Evolutionary conservation across 2,113 vertebrate genomes (phyloP).

Genomic region (Carassius auratus): DNA sequence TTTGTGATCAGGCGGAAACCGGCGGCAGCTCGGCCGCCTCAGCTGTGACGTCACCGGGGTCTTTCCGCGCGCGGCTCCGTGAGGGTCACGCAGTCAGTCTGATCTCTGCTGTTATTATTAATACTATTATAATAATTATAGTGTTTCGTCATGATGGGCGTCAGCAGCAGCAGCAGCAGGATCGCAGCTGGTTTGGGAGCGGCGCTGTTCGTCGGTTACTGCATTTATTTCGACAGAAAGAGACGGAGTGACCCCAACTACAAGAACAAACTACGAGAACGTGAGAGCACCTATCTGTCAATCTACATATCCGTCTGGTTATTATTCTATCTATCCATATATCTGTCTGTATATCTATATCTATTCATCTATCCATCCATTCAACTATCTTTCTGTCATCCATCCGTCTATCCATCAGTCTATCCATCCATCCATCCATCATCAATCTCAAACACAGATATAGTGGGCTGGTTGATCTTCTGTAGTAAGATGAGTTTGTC

Average conservation of each 20-base stretch:
- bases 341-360: not conserved
- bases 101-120: not conserved
- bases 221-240: slow-evolving; percentile 93
- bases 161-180: slow-evolving; percentile 79
- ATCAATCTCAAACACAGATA: too few relatives aligned
- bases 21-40: not conserved
- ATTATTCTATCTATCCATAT: too few relatives aligned
- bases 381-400: not conserved
- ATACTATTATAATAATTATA: not conserved
- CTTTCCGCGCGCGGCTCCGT: slow-evolving; percentile 1
- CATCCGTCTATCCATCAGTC: too few relatives aligned
- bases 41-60: not conserved
- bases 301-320: too few relatives aligned
- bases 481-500: too few relatives aligned
- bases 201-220: slow-evolving; percentile 90
- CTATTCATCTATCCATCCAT: too few relatives aligned
- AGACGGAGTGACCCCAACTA: slow-evolving; percentile 92
- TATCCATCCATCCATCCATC: not conserved
- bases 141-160: slow-evolving; percentile 78
- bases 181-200: slow-evolving; percentile 92
- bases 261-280: slow-evolving; percentile 90
- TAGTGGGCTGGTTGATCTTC: too few relatives aligned
- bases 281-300: slow-evolving; percentile 65
- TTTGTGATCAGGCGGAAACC: slow-evolving; percentile 16
- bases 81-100: slow-evolving; percentile 15